Evolutionary conservation across 2,888 invertebrate species (phyloP).

Genomic region (Tetrapedia diversipes): DNA sequence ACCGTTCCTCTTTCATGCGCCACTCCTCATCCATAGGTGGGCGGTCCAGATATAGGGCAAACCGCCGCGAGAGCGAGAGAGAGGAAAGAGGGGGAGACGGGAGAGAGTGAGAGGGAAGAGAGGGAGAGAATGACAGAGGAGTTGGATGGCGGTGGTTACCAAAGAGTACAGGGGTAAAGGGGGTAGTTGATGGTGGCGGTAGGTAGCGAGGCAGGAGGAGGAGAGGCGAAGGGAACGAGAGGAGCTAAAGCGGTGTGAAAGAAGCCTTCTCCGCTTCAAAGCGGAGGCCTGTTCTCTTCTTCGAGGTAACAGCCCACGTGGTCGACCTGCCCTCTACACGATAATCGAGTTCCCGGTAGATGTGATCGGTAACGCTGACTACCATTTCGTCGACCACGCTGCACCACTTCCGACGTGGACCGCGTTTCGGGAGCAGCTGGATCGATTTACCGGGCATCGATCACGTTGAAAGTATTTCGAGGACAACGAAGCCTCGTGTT

Average conservation of each 20-base stretch:
- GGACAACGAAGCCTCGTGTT: conserved; percentile 2
- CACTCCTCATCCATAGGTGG: conserved; percentile 58
- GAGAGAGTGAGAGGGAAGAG: background rate
- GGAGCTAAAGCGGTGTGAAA: conserved; percentile 66
- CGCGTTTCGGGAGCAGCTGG: background rate
- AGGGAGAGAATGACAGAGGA: too few relatives aligned
- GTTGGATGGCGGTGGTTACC: conserved; percentile 40
- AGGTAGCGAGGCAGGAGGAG: conserved; percentile 6
- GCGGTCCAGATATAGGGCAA: conserved; percentile 71
- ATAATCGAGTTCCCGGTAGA: conserved; percentile 67
- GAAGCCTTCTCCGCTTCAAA: conserved; percentile 73
- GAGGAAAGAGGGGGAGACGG: too few relatives aligned
- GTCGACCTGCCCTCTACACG: conserved; percentile 56
- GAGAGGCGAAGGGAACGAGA: conserved; percentile 19
- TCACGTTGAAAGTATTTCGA: conserved; percentile 30
- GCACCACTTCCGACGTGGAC: conserved; percentile 32
- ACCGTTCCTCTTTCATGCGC: conserved; percentile 59
- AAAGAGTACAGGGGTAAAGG: conserved; percentile 34
- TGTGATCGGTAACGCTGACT: conserved; percentile 61
- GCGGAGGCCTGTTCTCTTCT: conserved; percentile 56
- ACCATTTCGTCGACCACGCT: conserved; percentile 39
- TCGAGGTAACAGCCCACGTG: conserved; percentile 56
- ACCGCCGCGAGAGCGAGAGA: conserved; percentile 39
- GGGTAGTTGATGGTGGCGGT: background rate
- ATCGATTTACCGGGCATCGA: conserved; percentile 16